Percentiles rank a stretch among this genome's conserved stretches.
Evolutionary conservation across 2,797 vertebrate species (phyloP).

Genomic region (Limosa lapponica): DNA sequence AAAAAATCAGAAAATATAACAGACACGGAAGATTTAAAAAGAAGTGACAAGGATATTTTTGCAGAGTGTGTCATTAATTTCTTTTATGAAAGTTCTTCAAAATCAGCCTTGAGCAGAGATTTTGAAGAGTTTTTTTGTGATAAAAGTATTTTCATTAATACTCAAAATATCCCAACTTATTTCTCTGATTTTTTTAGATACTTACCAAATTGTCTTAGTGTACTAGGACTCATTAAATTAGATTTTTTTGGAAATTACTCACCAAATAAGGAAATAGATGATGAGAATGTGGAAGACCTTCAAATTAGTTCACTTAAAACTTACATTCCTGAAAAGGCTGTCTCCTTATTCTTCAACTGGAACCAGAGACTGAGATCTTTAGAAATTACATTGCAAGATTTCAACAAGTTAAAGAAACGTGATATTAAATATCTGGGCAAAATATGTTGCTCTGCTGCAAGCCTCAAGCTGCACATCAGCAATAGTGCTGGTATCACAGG

Average conservation of each 20-base stretch:
- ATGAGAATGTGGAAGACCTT: neutral
- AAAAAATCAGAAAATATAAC: neutral
- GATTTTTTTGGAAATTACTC: constrained; percentile 38
- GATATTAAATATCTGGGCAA: constrained; percentile 70
- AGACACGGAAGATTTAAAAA: neutral
- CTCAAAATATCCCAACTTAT: constrained; percentile 58
- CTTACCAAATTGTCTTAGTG: constrained; percentile 63
- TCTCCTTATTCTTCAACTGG: constrained; percentile 71
- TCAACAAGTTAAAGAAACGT: constrained; percentile 42
- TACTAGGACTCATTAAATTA: constrained; percentile 52
- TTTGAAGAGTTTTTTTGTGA: constrained; percentile 61
- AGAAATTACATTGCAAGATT: constrained; percentile 62
- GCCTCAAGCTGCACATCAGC: constrained; percentile 53
- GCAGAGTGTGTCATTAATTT: constrained; percentile 64
- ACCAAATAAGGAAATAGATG: neutral
- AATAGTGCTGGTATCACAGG: constrained; percentile 46
- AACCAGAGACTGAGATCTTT: constrained; percentile 58
- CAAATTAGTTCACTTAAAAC: neutral
- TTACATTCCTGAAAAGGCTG: constrained; percentile 60
- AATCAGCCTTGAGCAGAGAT: constrained; percentile 48
- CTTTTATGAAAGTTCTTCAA: constrained; percentile 53
- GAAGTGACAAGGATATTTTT: constrained; percentile 23
- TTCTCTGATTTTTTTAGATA: constrained; percentile 66
- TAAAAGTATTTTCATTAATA: constrained; percentile 62
- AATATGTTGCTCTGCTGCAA: constrained; percentile 62